phyloP scores from a whole-genome alignment of 2,888 invertebrate species.

The Heliconius charithonia region DNA sequence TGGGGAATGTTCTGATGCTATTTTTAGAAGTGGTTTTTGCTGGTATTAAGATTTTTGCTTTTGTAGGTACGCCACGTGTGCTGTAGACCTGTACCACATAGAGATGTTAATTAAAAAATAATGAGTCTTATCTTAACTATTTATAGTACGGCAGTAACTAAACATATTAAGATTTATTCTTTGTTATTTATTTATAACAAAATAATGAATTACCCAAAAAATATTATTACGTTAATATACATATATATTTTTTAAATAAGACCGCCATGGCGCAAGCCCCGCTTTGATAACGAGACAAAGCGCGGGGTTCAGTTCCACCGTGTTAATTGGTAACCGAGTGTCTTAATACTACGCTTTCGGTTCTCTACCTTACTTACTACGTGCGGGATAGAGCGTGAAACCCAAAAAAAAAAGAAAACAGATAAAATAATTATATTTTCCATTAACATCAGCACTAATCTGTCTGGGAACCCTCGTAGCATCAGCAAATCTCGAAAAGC shows the following conservation, averaged over 20 bases:
- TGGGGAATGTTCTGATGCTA: neutral
- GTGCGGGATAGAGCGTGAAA: too few species aligned
- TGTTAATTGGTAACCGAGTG: too few species aligned
- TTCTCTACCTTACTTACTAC: too few species aligned
- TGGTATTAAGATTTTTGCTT: neutral
- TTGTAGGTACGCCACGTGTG: neutral
- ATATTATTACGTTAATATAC: too few species aligned
- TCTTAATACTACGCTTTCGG: too few species aligned
- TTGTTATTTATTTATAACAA: neutral
- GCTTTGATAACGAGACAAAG: too few species aligned
- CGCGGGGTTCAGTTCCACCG: too few species aligned
- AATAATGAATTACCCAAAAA: neutral
- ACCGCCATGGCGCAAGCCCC: too few species aligned
- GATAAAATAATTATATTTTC: constrained; percentile 21
- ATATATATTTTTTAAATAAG: neutral
- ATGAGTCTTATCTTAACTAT: neutral
- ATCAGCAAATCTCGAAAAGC: constrained; percentile 35
- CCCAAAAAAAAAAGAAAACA: too few species aligned
- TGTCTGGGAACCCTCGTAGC: constrained; percentile 17
- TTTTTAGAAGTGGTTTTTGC: neutral
- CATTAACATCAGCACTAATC: constrained; percentile 23
- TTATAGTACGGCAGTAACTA: neutral
- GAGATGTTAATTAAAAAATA: neutral
- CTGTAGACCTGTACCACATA: neutral
- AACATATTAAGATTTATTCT: neutral